A percentile compares a stretch with the other conserved stretches of the same genome.
These are phyloP conservation scores for Drosophila sproati DNA, from an alignment of 1,140 invertebrate species.

Conservation along the genomic window DNA sequence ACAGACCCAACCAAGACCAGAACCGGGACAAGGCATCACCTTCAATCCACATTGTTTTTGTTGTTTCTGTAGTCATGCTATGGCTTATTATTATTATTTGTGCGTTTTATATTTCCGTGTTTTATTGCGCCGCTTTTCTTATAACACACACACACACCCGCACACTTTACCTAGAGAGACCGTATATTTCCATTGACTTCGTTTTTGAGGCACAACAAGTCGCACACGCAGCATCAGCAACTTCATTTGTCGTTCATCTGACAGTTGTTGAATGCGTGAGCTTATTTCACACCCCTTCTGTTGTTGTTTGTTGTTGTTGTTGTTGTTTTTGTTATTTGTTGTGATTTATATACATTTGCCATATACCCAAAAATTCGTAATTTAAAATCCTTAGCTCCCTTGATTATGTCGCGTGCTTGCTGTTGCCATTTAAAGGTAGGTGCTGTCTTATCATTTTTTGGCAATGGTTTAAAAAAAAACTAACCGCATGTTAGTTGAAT, in stretches of 20 bases:
- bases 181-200: conserved; percentile 64
- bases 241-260: conserved; percentile 71
- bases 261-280: conserved; percentile 64
- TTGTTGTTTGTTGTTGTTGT: conserved; percentile 16
- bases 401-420: conserved; percentile 16
- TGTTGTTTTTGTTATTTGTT: neutral
- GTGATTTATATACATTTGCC: conserved; percentile 67
- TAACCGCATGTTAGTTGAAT: conserved; percentile 64
- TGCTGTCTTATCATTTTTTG: conserved; percentile 12
- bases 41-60: conserved; percentile 58
- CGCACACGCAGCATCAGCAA: conserved; percentile 56
- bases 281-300: conserved; percentile 33
- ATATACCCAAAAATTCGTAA: conserved; percentile 9
- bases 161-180: conserved; percentile 2
- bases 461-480: conserved; percentile 36
- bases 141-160: conserved; percentile 19
- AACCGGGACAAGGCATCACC: conserved; percentile 9
- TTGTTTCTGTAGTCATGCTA: conserved; percentile 37
- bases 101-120: conserved; percentile 83
- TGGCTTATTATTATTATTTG: conserved; percentile 82
- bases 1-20: conserved; percentile 23
- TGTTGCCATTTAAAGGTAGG: conserved; percentile 46
- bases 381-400: conserved; percentile 59
- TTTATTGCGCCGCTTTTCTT: conserved; percentile 78
- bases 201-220: conserved; percentile 38